Percentiles rank a stretch among this genome's conserved stretches.
These are phyloP conservation scores for Cephus rjabovi DNA, from an alignment of 2,888 invertebrate genomes.

Conservation along the genomic window DNA sequence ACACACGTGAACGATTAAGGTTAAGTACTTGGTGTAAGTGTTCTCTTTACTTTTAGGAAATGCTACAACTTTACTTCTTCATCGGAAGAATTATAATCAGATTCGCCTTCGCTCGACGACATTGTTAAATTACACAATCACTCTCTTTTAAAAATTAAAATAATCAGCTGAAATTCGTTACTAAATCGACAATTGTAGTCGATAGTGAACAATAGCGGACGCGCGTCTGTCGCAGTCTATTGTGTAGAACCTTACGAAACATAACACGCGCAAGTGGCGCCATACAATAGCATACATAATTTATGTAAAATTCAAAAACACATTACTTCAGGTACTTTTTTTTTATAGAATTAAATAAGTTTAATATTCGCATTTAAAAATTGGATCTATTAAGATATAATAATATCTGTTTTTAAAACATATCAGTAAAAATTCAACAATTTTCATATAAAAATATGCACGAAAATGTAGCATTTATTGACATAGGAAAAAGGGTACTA, in stretches of 20 bases:
- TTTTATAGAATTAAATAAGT: background rate
- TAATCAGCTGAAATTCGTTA: conserved; percentile 12
- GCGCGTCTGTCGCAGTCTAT: background rate
- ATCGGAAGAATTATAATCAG: conserved; percentile 70
- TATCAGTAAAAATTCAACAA: background rate
- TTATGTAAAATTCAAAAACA: background rate
- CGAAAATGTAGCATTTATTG: background rate
- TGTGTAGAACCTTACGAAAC: background rate
- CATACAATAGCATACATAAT: background rate
- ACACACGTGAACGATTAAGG: conserved; percentile 38
- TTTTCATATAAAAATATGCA: background rate
- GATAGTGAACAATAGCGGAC: background rate
- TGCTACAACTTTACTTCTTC: conserved; percentile 66
- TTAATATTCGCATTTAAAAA: background rate
- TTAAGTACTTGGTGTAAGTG: background rate
- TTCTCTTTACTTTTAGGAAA: conserved; percentile 62
- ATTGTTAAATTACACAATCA: conserved; percentile 16
- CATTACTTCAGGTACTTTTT: background rate
- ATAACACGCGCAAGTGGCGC: background rate
- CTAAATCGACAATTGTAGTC: conserved; percentile 19
- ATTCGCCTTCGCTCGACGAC: conserved; percentile 56
- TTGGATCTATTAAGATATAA: background rate
- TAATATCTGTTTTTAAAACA: background rate
- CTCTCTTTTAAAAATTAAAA: background rate
- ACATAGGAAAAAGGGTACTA: background rate